Evolutionary conservation across 53 echinoderm and acorn worm genomes (phyloP).

Genomic region (Arbacia lixula): DNA sequence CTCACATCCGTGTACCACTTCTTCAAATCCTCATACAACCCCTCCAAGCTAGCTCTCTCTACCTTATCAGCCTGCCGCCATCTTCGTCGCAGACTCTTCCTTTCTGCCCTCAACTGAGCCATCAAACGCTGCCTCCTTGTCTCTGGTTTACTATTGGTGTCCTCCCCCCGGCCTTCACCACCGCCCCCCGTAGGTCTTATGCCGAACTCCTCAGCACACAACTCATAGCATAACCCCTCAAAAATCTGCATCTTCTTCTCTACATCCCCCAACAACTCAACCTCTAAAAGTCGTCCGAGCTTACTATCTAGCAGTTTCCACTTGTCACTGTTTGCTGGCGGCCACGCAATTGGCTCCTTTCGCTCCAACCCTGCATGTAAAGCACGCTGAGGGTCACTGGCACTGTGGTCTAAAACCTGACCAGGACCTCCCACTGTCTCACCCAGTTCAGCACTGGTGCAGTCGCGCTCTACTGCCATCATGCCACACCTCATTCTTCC

Average conservation of each 20-base stretch:
- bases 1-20: too few species aligned
- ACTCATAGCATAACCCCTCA: conserved; percentile 19
- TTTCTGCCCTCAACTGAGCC: too few species aligned
- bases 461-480: conserved; percentile 16
- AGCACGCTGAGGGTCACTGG: conserved; percentile 23
- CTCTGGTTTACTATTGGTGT: too few species aligned
- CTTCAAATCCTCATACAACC: too few species aligned
- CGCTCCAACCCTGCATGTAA: conserved; percentile 16
- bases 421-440: conserved; percentile 20
- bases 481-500: conserved; percentile 12
- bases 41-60: too few species aligned
- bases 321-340: conserved; percentile 11
- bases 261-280: too few species aligned
- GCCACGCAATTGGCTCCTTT: conserved; percentile 30
- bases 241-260: conserved; percentile 14
- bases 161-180: background rate
- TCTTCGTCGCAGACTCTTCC: too few species aligned
- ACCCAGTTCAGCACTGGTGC: conserved; percentile 1
- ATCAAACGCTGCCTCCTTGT: too few species aligned
- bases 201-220: conserved; percentile 18
- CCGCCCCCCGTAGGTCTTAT: conserved; percentile 1
- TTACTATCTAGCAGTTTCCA: conserved; percentile 17
- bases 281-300: too few species aligned
- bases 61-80: too few species aligned
- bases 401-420: conserved; percentile 29